phyloP scores from a whole-genome alignment of 35 echinoderm and acorn worm species.

The Ophioderma brevispina region DNA sequence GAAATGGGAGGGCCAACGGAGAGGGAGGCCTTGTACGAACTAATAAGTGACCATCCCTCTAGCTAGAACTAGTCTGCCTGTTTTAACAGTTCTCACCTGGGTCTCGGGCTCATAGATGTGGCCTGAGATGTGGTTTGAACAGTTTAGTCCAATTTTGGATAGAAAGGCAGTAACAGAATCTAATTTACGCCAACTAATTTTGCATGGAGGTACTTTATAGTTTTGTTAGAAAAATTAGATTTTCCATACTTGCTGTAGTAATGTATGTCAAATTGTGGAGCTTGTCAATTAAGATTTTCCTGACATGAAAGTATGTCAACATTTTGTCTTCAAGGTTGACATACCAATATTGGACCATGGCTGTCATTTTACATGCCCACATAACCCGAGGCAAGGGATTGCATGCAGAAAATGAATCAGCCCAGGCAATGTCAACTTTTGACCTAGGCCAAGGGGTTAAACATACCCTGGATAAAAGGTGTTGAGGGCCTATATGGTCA shows the following conservation, averaged over 20 bases:
- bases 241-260: too few species aligned
- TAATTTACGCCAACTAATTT: too few species aligned
- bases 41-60: background rate
- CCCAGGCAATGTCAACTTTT: background rate
- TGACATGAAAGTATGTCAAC: background rate
- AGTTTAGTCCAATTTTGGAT: too few species aligned
- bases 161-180: too few species aligned
- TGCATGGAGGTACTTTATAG: too few species aligned
- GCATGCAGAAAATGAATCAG: background rate
- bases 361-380: background rate
- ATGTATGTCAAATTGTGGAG: too few species aligned
- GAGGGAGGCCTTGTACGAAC: background rate
- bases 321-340: background rate
- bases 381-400: background rate
- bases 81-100: background rate
- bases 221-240: too few species aligned
- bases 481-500: background rate
- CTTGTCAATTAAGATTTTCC: too few species aligned
- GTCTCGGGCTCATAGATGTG: too few species aligned
- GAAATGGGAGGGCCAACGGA: background rate
- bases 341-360: background rate
- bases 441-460: background rate
- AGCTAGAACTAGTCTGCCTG: background rate
- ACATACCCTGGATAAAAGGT: background rate
- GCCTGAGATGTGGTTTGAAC: too few species aligned